Evolutionary conservation across 1,140 invertebrate species (phyloP).

Genomic region (Monochamus saltuarius): DNA sequence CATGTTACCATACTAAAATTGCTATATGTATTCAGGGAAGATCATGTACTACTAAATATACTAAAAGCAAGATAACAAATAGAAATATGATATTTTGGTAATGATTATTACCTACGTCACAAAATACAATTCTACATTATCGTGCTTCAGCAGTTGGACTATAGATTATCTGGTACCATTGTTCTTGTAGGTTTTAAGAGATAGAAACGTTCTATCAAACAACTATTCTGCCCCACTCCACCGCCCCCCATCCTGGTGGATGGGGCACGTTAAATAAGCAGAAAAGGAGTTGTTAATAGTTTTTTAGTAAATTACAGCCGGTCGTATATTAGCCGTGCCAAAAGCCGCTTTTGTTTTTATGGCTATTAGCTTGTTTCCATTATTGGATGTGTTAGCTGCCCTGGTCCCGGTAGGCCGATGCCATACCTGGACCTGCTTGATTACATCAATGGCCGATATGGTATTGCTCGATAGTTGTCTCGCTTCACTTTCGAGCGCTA

Average conservation of each 20-base stretch:
- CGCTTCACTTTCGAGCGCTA: constrained; percentile 16
- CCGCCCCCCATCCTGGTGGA: not conserved
- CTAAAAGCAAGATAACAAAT: too few species aligned
- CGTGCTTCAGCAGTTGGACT: too few species aligned
- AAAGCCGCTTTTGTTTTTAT: constrained; percentile 40
- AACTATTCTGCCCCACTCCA: too few species aligned
- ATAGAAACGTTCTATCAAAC: too few species aligned
- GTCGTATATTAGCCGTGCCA: constrained; percentile 36
- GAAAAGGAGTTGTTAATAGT: constrained; percentile 36
- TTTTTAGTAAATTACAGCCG: constrained; percentile 33
- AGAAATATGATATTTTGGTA: too few species aligned
- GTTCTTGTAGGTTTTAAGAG: too few species aligned
- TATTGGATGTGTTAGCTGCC: constrained; percentile 40
- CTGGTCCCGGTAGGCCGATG: constrained; percentile 28
- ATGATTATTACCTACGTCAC: too few species aligned
- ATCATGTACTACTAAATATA: too few species aligned
- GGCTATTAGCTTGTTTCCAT: constrained; percentile 41
- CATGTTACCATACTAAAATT: too few species aligned
- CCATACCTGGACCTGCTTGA: constrained; percentile 16
- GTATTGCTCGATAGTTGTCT: constrained; percentile 3
- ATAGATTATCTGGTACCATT: too few species aligned
- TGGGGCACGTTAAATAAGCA: constrained; percentile 27
- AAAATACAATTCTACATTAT: too few species aligned
- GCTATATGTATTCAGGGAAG: too few species aligned
- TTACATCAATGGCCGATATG: constrained; percentile 9